Percentiles rank a stretch among this genome's conserved stretches.
phyloP scores from a whole-genome alignment of 1,140 invertebrate genomes.

The Pachyrhynchus sulphureomaculatus region DNA sequence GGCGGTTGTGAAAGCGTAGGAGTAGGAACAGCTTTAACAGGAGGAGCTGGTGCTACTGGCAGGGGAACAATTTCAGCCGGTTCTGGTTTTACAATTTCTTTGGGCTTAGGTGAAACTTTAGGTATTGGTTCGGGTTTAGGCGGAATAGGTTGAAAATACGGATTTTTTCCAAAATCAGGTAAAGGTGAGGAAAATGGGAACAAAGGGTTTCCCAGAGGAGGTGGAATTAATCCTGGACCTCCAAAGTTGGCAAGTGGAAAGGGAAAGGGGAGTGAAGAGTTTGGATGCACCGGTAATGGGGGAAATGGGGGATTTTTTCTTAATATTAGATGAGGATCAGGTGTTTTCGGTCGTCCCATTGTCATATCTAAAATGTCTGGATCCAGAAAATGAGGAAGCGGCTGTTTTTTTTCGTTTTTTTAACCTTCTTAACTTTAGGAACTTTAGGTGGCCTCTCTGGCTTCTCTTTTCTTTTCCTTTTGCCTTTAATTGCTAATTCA shows the following conservation, averaged over 20 bases:
- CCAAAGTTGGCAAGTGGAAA: constrained; percentile 53
- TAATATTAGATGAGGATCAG: constrained; percentile 54
- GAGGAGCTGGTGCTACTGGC: constrained; percentile 12
- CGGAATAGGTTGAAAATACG: constrained; percentile 53
- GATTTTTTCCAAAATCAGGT: constrained; percentile 56
- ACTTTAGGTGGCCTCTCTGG: too few relatives aligned
- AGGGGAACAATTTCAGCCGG: constrained; percentile 36
- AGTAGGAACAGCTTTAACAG: neutral
- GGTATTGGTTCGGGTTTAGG: constrained; percentile 50
- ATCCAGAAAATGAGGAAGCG: constrained; percentile 28
- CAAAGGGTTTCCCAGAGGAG: constrained; percentile 58
- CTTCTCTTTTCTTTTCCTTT: constrained; percentile 65
- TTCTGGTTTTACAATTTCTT: constrained; percentile 25
- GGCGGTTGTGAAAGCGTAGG: neutral
- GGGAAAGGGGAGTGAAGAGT: constrained; percentile 55
- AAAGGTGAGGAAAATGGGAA: constrained; percentile 52
- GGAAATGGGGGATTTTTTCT: constrained; percentile 35
- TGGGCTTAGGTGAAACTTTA: constrained; percentile 37
- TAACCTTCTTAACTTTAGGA: constrained; percentile 43
- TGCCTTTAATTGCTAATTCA: constrained; percentile 60
- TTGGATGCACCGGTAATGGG: constrained; percentile 51
- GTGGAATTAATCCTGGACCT: constrained; percentile 61
- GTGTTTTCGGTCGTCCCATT: constrained; percentile 63
- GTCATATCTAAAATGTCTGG: constrained; percentile 37
- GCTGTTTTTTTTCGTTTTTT: constrained; percentile 9